Conservation (phyloP, 1,140 invertebrate genomes). For the Diorhabda elongata region DNA sequence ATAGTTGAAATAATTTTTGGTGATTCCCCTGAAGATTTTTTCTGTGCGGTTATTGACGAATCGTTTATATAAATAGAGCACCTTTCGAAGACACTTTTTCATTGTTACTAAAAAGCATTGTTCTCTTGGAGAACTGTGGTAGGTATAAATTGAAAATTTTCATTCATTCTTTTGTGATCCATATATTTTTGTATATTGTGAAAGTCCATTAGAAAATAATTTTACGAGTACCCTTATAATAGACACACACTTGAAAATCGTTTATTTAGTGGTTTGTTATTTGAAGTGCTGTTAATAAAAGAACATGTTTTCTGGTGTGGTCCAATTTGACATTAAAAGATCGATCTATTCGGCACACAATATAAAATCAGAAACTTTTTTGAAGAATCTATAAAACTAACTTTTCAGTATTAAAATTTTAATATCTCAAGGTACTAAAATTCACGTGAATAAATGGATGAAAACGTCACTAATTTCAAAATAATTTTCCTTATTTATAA, state of each 20-base stretch:
- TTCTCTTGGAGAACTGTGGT: conserved; percentile 30
- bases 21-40: background rate
- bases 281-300: background rate
- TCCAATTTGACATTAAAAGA: conserved; percentile 2
- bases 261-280: conserved; percentile 1
- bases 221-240: conserved; percentile 4
- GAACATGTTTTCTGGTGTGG: background rate
- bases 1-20: too few species aligned
- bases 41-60: background rate
- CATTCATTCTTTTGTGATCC: conserved; percentile 25
- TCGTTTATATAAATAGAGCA: conserved; percentile 30
- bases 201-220: conserved; percentile 8
- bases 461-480: too few species aligned
- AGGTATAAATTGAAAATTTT: conserved; percentile 32
- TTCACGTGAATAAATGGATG: too few species aligned
- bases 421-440: too few species aligned
- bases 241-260: background rate
- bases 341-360: background rate
- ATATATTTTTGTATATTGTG: conserved; percentile 19
- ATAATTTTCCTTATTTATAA: too few species aligned
- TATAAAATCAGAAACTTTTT: too few species aligned
- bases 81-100: conserved; percentile 25
- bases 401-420: too few species aligned
- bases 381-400: too few species aligned
- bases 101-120: conserved; percentile 25